Evolutionary conservation across 1,140 invertebrate species (phyloP).

Genomic region (Zaprionus nigranus): DNA sequence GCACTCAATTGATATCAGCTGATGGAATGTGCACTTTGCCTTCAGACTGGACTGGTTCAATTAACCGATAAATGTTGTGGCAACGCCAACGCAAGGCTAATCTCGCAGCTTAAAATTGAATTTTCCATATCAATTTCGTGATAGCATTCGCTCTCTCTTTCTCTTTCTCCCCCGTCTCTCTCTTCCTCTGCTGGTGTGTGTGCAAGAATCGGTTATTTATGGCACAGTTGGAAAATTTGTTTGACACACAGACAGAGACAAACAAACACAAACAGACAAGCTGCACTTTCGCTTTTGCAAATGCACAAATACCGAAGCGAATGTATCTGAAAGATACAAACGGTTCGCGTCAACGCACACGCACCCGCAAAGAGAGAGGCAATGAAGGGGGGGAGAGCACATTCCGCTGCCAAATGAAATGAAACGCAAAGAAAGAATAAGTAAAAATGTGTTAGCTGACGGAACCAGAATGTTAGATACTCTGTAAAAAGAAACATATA

Average conservation of each 20-base stretch:
- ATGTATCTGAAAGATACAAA: constrained; percentile 46
- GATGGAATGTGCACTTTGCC: constrained; percentile 19
- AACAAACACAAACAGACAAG: constrained; percentile 4
- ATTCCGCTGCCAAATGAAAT: constrained; percentile 70
- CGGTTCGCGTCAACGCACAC: constrained; percentile 4
- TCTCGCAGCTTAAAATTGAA: constrained; percentile 20
- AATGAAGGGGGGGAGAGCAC: constrained; percentile 20
- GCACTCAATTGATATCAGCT: constrained; percentile 23
- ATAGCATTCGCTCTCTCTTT: constrained; percentile 1
- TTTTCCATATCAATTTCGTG: constrained; percentile 23
- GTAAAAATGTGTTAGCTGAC: constrained; percentile 31
- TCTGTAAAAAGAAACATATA: background rate
- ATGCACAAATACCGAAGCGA: constrained; percentile 11
- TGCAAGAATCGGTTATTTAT: constrained; percentile 22
- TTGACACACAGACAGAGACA: constrained; percentile 5
- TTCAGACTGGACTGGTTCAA: background rate
- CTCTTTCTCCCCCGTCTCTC: no score
- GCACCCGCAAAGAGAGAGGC: constrained; percentile 13
- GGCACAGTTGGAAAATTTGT: constrained; percentile 1
- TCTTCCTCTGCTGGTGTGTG: background rate
- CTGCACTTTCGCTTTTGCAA: constrained; percentile 69
- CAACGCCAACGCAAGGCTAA: constrained; percentile 2
- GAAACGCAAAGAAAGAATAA: constrained; percentile 67
- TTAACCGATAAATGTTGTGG: constrained; percentile 5
- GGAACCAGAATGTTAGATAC: constrained; percentile 34